phyloP scores from a whole-genome alignment of 2,797 vertebrate genomes.

The Brachyrhaphis roseni region DNA sequence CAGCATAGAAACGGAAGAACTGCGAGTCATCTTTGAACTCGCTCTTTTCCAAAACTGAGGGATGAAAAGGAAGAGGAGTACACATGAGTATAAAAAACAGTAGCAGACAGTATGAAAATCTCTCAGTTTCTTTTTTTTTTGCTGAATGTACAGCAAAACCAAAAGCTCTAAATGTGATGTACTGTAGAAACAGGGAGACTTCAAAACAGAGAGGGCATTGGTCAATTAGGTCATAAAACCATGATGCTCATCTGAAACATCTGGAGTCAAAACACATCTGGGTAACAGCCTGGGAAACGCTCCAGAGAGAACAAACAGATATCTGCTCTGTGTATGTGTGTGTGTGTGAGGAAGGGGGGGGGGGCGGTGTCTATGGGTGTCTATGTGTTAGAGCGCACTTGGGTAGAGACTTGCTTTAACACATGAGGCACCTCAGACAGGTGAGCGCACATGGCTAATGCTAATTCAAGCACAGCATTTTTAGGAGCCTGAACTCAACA shows the following conservation, averaged over 20 bases:
- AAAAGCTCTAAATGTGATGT: background rate
- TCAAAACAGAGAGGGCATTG: conserved; percentile 41
- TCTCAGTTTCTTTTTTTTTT: background rate
- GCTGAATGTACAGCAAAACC: background rate
- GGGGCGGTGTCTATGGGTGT: too few relatives aligned
- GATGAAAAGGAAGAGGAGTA: conserved; percentile 14
- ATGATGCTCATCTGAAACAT: conserved; percentile 55
- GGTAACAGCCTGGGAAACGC: conserved; percentile 8
- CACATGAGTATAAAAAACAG: conserved; percentile 14
- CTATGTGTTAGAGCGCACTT: conserved; percentile 12
- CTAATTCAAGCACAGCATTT: conserved; percentile 5
- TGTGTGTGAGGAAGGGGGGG: too few relatives aligned
- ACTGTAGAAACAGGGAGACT: conserved; percentile 27
- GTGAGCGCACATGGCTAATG: conserved; percentile 26
- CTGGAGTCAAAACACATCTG: conserved; percentile 67
- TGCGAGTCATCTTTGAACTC: conserved; percentile 99
- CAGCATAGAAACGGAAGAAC: conserved; percentile 97
- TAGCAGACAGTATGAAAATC: background rate
- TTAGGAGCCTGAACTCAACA: conserved; percentile 17
- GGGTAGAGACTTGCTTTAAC: conserved; percentile 30
- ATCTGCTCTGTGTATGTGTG: conserved; percentile 12
- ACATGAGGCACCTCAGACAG: conserved; percentile 55
- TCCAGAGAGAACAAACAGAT: conserved; percentile 45
- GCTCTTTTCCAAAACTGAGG: conserved; percentile 94
- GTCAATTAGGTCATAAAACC: conserved; percentile 59